Conservation (phyloP, 1,140 invertebrate genomes). For the Uloborus diversus region DNA sequence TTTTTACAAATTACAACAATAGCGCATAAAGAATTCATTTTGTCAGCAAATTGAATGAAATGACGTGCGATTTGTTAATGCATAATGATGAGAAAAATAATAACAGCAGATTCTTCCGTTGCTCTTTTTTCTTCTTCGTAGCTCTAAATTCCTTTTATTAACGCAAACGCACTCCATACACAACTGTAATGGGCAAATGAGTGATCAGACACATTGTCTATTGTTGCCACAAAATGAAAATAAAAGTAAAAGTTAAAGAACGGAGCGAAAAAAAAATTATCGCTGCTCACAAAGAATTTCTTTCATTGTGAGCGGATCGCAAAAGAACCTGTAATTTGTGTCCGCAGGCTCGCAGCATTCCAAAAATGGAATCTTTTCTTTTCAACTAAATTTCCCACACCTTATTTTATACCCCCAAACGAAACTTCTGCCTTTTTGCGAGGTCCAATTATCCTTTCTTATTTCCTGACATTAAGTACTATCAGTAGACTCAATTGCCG, state of each 20-base stretch:
- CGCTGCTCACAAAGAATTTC: slow-evolving; percentile 14
- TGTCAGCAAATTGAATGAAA: too few species aligned
- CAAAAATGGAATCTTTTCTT: slow-evolving; percentile 32
- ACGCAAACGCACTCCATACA: too few species aligned
- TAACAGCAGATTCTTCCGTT: too few species aligned
- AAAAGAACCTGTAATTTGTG: slow-evolving; percentile 51
- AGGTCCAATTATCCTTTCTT: slow-evolving; percentile 41
- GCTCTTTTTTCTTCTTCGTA: too few species aligned
- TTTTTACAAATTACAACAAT: too few species aligned
- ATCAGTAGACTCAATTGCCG: slow-evolving; percentile 26
- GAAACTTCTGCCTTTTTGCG: not conserved
- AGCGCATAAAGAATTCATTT: too few species aligned
- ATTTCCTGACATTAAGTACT: slow-evolving; percentile 46
- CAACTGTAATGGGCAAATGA: not conserved
- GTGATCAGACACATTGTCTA: not conserved
- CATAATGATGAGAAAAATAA: too few species aligned
- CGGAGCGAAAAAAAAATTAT: not conserved
- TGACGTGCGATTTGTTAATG: too few species aligned
- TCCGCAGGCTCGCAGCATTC: slow-evolving; percentile 38
- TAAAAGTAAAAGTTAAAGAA: not conserved
- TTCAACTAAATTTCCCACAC: slow-evolving; percentile 37
- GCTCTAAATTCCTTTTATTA: too few species aligned
- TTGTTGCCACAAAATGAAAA: not conserved
- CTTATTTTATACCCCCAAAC: too few species aligned
- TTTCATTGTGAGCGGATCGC: slow-evolving; percentile 29